Percentiles rank a stretch among this genome's conserved stretches.
These are phyloP conservation scores for Schlechtendalia chinensis DNA, from an alignment of 1,140 invertebrate genomes.

Conservation along the genomic window DNA sequence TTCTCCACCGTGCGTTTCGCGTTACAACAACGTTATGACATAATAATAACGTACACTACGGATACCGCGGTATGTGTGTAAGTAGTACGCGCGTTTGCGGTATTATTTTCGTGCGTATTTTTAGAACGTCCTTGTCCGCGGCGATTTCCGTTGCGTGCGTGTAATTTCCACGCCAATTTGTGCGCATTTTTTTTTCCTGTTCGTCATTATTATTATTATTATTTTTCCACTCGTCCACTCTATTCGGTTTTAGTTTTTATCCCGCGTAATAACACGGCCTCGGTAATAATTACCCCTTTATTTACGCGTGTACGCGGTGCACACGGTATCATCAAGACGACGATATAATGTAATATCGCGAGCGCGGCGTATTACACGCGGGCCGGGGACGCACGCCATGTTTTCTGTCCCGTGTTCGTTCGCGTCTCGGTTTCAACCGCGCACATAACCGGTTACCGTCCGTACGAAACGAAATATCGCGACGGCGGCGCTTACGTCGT, in stretches of 20 bases:
- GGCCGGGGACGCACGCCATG: neutral
- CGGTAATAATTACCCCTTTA: slow-evolving; percentile 26
- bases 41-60: too few relatives aligned
- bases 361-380: neutral
- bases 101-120: slow-evolving; percentile 31
- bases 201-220: too few relatives aligned
- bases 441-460: slow-evolving; percentile 44
- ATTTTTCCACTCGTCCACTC: neutral
- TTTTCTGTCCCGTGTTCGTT: neutral
- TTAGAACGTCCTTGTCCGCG: slow-evolving; percentile 36
- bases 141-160: slow-evolving; percentile 6
- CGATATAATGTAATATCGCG: neutral
- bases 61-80: too few relatives aligned
- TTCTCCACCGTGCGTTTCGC: too few relatives aligned
- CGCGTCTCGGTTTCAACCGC: neutral
- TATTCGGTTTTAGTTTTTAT: slow-evolving; percentile 17
- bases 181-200: neutral
- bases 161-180: slow-evolving; percentile 39
- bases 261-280: neutral
- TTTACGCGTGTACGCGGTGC: slow-evolving; percentile 7
- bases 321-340: slow-evolving; percentile 43
- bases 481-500: too few relatives aligned
- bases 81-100: neutral
- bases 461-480: neutral
- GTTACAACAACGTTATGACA: too few relatives aligned